Evolutionary conservation across 2,113 vertebrate genomes (phyloP).

Genomic region (Perca fluviatilis): DNA sequence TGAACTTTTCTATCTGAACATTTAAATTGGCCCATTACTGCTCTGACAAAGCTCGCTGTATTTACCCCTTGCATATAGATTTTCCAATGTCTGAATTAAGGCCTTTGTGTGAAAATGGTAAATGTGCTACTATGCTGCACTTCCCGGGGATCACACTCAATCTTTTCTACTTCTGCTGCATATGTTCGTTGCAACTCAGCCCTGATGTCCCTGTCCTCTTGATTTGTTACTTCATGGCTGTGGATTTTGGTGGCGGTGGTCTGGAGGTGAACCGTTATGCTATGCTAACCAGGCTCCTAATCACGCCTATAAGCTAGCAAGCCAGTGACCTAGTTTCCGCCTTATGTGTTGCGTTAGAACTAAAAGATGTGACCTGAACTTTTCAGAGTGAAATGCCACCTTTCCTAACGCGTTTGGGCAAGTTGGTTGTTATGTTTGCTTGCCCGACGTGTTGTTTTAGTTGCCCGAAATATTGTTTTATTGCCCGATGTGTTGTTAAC

Average conservation of each 20-base stretch:
- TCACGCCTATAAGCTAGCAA: no score
- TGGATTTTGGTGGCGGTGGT: neutral
- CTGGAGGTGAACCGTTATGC: no score
- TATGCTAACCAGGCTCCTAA: no score
- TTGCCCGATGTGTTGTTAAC: no score
- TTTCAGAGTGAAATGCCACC: no score
- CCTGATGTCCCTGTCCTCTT: neutral
- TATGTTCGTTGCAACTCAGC: neutral
- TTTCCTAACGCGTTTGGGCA: no score
- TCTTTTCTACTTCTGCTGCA: neutral
- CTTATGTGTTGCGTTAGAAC: no score
- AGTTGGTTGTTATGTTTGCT: no score
- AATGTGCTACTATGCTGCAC: neutral
- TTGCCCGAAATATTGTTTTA: no score
- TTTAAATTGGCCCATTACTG: conserved; percentile 46
- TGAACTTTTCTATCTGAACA: conserved; percentile 18
- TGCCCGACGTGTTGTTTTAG: no score
- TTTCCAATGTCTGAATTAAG: neutral
- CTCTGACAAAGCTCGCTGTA: conserved; percentile 16
- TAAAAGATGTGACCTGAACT: no score
- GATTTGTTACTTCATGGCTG: neutral
- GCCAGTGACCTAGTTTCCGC: no score
- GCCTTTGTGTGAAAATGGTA: conserved; percentile 15
- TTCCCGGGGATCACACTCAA: neutral
- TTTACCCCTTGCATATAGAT: conserved; percentile 2